These are phyloP conservation scores for Clitarchus hookeri DNA, from an alignment of 2,888 invertebrate species.

Conservation along the genomic window DNA sequence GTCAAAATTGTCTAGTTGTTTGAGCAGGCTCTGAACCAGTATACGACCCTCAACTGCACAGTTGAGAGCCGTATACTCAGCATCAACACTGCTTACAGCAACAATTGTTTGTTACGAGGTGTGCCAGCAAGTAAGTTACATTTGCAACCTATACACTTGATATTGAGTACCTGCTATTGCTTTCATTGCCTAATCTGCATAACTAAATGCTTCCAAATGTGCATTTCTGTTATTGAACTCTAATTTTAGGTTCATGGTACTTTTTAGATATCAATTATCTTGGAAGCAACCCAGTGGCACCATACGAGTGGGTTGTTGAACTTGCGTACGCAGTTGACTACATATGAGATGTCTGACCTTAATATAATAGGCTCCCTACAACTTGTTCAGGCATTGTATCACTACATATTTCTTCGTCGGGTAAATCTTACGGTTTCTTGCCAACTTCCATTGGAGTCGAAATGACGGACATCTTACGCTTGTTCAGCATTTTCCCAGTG, in stretches of 20 bases:
- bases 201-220: no score
- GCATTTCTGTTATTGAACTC: no score
- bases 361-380: neutral
- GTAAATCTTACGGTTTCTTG: neutral
- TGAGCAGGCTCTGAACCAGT: no score
- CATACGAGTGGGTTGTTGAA: neutral
- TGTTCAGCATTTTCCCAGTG: neutral
- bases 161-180: no score
- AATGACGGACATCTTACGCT: neutral
- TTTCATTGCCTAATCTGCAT: no score
- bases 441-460: slow-evolving; percentile 18
- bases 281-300: neutral
- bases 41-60: no score
- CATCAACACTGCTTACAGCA: no score
- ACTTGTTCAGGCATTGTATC: neutral
- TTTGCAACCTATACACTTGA: no score
- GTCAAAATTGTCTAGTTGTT: no score
- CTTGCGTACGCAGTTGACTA: neutral
- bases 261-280: neutral
- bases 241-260: neutral
- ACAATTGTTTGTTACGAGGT: no score
- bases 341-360: neutral
- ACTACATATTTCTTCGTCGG: neutral
- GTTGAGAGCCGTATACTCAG: no score
- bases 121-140: no score